Conservation (phyloP, 37 sponge, comb jelly and placozoan species). For the Cliona cf. orientalis region DNA sequence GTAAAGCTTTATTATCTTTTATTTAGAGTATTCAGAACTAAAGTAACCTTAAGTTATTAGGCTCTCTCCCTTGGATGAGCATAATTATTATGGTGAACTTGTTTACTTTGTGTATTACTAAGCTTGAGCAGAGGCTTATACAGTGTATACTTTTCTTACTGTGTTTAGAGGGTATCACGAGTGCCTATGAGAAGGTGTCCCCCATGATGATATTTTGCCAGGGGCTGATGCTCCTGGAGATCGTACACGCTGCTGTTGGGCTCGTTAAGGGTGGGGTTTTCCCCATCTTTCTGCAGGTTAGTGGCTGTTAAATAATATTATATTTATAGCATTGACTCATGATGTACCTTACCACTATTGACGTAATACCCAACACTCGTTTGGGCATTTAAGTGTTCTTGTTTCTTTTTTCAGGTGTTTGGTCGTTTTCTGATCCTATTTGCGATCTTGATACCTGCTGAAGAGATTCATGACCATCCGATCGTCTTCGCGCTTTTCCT, state of each 20-base stretch:
- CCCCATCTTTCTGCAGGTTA: constrained; percentile 70
- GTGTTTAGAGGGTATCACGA: constrained; percentile 30
- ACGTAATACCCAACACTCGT: too few species aligned
- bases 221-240: constrained; percentile 64
- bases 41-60: too few species aligned
- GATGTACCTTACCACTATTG: too few species aligned
- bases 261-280: constrained; percentile 67
- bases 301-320: not conserved
- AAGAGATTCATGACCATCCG: constrained; percentile 61
- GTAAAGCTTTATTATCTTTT: not conserved
- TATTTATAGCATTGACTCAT: too few species aligned
- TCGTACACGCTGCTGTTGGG: constrained; percentile 61
- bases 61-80: not conserved
- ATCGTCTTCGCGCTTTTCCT: constrained; percentile 74
- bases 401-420: constrained; percentile 62
- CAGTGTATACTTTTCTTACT: too few species aligned
- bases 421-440: constrained; percentile 77
- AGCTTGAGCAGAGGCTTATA: too few species aligned
- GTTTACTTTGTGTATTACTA: not conserved
- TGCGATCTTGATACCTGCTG: constrained; percentile 43
- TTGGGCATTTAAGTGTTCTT: too few species aligned
- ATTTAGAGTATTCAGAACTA: too few species aligned
- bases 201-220: constrained; percentile 62
- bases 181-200: constrained; percentile 59
- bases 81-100: not conserved